phyloP scores from a whole-genome alignment of 2,888 invertebrate species.

The Trichogramma evanescens region DNA sequence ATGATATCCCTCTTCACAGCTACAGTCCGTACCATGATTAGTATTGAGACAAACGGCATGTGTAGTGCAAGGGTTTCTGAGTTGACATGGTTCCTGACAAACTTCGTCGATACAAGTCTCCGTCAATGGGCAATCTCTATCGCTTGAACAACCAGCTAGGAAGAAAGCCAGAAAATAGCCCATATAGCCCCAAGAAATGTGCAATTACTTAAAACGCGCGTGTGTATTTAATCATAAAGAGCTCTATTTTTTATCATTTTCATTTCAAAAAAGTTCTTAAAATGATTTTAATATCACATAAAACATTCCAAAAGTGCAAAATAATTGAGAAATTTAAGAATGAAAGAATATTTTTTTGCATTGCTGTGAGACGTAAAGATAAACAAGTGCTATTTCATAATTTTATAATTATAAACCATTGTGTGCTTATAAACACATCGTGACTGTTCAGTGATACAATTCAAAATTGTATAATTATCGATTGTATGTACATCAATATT shows the following conservation, averaged over 20 bases:
- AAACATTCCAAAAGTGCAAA: too few species aligned
- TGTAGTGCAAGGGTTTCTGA: conserved; percentile 75
- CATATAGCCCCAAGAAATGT: conserved; percentile 38
- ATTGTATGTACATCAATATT: conserved; percentile 17
- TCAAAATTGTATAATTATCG: conserved; percentile 8
- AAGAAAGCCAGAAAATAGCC: conserved; percentile 35
- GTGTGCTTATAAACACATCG: too few species aligned
- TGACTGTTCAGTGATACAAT: too few species aligned
- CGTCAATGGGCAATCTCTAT: conserved; percentile 77
- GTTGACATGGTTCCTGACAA: conserved; percentile 81
- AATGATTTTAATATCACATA: not conserved
- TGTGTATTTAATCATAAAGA: not conserved
- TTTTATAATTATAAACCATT: too few species aligned
- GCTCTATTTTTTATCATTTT: too few species aligned
- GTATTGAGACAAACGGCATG: conserved; percentile 83
- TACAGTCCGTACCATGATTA: conserved; percentile 80
- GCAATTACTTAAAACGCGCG: not conserved
- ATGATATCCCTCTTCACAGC: conserved; percentile 77
- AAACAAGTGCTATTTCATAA: too few species aligned
- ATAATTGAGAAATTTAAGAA: too few species aligned
- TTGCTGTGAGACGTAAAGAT: too few species aligned
- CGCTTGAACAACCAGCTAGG: conserved; percentile 75
- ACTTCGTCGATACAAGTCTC: conserved; percentile 80
- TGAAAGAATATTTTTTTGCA: too few species aligned
- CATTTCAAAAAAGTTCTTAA: not conserved